Evolutionary conservation across 2,113 vertebrate species (phyloP), one percentile per base, ranked within the genome.

Genomic region (Australoheros scitulus): DNA sequence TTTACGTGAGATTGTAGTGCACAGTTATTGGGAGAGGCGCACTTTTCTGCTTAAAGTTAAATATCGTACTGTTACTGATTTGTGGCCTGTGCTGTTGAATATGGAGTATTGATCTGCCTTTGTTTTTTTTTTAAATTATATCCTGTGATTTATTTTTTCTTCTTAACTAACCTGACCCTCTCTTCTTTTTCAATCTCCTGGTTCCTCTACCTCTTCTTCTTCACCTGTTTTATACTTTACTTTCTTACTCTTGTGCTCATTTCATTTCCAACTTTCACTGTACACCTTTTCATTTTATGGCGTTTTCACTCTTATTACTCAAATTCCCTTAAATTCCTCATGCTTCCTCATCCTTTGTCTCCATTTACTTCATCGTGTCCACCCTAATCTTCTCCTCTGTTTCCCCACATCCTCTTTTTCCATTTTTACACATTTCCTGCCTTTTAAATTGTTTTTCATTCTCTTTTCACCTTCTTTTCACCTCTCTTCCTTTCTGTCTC

Each of bases 401-500:
- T 60, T 65, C 7, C 17, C 9, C 17, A 6, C 41, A 17, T 76
- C 29, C 36, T 57, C 2, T n/a, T 32, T 38, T 5, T 64, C 14
- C 3, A 29, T 8, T 6, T 26, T 7, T 18, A 18, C 5, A 36
- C 20, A 5, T 24, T 4, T 47, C 59, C 5, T 6, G 11, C 17
- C 3, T 10, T 3, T 52, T 34, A 20, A 29, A 13, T 32, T 72
- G 10, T 72, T 29, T 43, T 50, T 17, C 26, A 72, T 52, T 5
- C 6, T 72, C 50, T 72, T 72, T 52, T 76, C 29, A 41, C 84
- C 79, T 81, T 72, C 2, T 90, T 95, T 93, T 87, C 91, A 89
- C 89, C 92, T 58, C 92, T 88, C 92, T 43, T n/a, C 47, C 5
- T 2, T 72, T 72, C 47, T 86, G 84, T 90, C 92, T 88, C 92